Conservation (phyloP, 1,140 invertebrate genomes). For the Chymomyza costata region DNA sequence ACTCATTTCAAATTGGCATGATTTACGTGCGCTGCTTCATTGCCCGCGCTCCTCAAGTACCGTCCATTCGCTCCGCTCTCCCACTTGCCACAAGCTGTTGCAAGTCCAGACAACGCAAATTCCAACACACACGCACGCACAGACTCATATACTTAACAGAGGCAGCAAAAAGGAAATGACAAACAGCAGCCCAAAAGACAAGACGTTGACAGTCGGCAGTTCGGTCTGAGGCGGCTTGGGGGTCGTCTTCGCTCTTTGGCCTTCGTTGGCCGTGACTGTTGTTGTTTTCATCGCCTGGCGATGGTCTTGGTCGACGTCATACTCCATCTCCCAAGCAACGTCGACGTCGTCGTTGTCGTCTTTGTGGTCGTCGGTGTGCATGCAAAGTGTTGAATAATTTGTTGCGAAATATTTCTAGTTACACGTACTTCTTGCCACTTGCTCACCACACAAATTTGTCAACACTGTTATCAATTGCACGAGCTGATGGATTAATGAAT, state of each 20-base stretch:
- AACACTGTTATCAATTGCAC: too few species aligned
- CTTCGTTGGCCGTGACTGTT: constrained; percentile 2
- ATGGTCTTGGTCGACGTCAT: neutral
- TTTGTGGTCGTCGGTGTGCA: constrained; percentile 29
- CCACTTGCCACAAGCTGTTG: constrained; percentile 24
- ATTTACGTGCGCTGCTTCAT: constrained; percentile 44
- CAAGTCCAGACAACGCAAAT: constrained; percentile 26
- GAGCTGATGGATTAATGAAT: neutral
- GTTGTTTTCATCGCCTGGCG: too few species aligned
- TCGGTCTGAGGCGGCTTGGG: constrained; percentile 39
- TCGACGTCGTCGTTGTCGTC: constrained; percentile 5
- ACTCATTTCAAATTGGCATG: constrained; percentile 71
- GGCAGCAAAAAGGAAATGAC: constrained; percentile 49
- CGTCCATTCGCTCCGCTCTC: neutral
- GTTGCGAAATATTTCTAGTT: constrained; percentile 69
- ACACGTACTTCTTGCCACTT: constrained; percentile 28
- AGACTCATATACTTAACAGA: neutral
- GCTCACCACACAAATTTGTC: constrained; percentile 38
- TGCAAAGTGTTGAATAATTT: constrained; percentile 72
- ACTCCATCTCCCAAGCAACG: neutral
- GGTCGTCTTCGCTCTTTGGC: constrained; percentile 46
- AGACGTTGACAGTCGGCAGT: constrained; percentile 56
- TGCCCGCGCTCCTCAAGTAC: neutral
- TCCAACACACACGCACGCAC: constrained; percentile 35
- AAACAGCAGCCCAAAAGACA: constrained; percentile 55